Conservation (phyloP, 2,797 vertebrate species). For the Arctocebus calabarensis region DNA sequence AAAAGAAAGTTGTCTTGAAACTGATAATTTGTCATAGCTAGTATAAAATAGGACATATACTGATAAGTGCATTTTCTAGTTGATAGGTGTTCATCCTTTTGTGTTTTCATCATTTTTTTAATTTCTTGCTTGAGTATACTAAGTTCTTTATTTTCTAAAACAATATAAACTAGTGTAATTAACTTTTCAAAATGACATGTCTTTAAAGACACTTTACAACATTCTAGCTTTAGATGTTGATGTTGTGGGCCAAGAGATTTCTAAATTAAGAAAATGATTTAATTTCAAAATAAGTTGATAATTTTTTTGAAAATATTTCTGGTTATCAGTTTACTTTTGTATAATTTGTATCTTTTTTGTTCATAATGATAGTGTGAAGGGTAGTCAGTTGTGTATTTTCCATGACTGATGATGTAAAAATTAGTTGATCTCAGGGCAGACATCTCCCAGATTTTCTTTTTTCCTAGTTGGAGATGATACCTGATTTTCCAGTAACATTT, state of each 20-base stretch:
- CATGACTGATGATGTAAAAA: background rate
- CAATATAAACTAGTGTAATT: background rate
- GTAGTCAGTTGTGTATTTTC: background rate
- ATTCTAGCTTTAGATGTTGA: background rate
- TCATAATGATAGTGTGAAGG: background rate
- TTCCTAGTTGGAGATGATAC: background rate
- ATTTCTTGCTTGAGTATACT: constrained; percentile 6
- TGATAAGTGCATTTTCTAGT: background rate
- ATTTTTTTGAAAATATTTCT: constrained; percentile 8
- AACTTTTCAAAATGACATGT: background rate
- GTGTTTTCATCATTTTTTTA: background rate
- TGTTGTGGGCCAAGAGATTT: background rate
- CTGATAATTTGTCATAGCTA: background rate
- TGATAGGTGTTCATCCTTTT: background rate
- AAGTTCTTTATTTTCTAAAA: background rate
- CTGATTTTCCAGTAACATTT: background rate
- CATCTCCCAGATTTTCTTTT: background rate
- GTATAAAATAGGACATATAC: background rate
- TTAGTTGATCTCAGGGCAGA: background rate
- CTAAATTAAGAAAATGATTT: background rate
- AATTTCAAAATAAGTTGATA: constrained; percentile 2
- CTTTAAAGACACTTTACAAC: background rate
- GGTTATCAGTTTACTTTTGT: background rate
- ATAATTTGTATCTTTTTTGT: background rate
- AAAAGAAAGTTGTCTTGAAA: background rate